Conservation (phyloP, 2,797 vertebrate genomes). For the Aselliscus stoliczkanus region DNA sequence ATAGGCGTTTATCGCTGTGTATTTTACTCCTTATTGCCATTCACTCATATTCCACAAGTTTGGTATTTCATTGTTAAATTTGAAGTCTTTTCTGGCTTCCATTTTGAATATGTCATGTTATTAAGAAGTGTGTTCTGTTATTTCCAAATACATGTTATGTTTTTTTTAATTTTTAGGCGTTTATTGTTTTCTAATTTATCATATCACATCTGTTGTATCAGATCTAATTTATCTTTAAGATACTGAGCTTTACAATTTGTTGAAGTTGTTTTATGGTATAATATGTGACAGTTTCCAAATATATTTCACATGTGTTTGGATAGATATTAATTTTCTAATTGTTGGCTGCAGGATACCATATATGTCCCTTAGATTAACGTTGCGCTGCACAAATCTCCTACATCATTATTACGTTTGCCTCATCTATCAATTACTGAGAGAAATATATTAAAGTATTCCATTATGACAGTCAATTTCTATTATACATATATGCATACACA, state of each 20-base stretch:
- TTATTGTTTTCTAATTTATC: background rate
- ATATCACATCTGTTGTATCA: background rate
- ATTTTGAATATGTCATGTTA: background rate
- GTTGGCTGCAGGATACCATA: background rate
- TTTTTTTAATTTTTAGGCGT: background rate
- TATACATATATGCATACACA: background rate
- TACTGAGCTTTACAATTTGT: background rate
- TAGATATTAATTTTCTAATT: conserved; percentile 1
- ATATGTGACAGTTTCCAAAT: background rate
- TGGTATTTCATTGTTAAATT: background rate
- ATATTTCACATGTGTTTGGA: background rate
- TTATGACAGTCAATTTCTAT: background rate
- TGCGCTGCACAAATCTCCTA: background rate
- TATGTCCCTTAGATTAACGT: conserved; percentile 30
- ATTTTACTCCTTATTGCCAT: background rate
- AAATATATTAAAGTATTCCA: background rate
- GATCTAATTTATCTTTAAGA: background rate
- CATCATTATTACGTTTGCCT: background rate
- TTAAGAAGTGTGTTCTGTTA: background rate
- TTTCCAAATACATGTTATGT: background rate
- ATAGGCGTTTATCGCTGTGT: background rate
- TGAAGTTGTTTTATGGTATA: background rate
- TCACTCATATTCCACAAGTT: background rate
- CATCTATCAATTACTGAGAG: conserved; percentile 20
- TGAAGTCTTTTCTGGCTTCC: background rate